phyloP scores from a whole-genome alignment of 1,140 invertebrate genomes.

The Anthonomus grandis region DNA sequence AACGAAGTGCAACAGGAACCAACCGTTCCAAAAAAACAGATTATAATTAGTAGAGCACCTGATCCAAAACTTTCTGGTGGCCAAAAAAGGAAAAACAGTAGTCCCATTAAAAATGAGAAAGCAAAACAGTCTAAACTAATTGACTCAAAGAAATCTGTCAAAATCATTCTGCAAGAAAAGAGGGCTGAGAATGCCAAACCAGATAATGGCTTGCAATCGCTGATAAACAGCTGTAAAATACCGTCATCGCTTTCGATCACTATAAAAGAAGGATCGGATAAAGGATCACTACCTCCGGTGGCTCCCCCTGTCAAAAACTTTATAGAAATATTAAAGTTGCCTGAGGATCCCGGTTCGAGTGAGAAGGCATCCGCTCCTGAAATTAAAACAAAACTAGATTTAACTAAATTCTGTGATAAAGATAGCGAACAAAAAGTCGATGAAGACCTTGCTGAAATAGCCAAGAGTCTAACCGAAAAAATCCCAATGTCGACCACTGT shows the following conservation, averaged over 20 bases:
- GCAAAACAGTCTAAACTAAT: conserved; percentile 33
- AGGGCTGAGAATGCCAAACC: conserved; percentile 27
- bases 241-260: conserved; percentile 59
- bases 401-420: conserved; percentile 26
- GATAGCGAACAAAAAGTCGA: conserved; percentile 34
- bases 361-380: conserved; percentile 5
- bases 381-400: conserved; percentile 17
- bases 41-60: too few species aligned
- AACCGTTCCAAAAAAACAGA: conserved; percentile 15
- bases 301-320: conserved; percentile 57
- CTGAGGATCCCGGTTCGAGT: conserved; percentile 40
- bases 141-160: conserved; percentile 28
- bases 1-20: conserved; percentile 22
- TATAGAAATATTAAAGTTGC: conserved; percentile 59
- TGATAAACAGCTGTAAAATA: conserved; percentile 59
- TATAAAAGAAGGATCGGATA: conserved; percentile 47
- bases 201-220: conserved; percentile 54
- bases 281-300: conserved; percentile 17
- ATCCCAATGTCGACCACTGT: conserved; percentile 33
- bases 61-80: background rate
- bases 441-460: conserved; percentile 30
- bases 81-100: conserved; percentile 40
- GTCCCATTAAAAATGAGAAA: conserved; percentile 38
- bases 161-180: conserved; percentile 36
- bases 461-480: conserved; percentile 31